phyloP scores from a whole-genome alignment of 1,140 invertebrate genomes.

The Megalopta genalis region DNA sequence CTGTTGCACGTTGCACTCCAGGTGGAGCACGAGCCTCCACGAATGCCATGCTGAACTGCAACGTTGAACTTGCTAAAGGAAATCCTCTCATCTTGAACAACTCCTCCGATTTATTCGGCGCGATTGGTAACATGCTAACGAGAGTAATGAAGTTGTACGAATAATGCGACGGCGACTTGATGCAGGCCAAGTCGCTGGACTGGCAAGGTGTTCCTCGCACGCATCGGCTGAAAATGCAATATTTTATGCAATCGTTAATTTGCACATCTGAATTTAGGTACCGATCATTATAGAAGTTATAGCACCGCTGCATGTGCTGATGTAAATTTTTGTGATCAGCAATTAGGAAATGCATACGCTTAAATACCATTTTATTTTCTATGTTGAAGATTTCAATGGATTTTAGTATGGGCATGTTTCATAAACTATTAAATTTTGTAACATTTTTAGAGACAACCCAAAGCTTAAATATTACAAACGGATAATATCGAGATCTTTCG shows the following conservation, averaged over 20 bases:
- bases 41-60: constrained; percentile 89
- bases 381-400: too few species aligned
- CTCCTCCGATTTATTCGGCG: constrained; percentile 84
- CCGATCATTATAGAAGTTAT: too few species aligned
- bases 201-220: constrained; percentile 85
- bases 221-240: constrained; percentile 87
- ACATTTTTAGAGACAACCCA: too few species aligned
- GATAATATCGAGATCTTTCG: too few species aligned
- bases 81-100: constrained; percentile 94
- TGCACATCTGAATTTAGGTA: not conserved
- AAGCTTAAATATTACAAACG: too few species aligned
- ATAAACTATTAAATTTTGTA: too few species aligned
- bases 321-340: too few species aligned
- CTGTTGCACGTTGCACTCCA: constrained; percentile 82
- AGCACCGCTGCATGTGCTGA: too few species aligned
- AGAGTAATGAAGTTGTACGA: constrained; percentile 96
- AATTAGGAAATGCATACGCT: too few species aligned
- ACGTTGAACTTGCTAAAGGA: constrained; percentile 83
- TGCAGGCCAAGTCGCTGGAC: constrained; percentile 85
- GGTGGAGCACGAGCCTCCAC: constrained; percentile 83
- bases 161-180: constrained; percentile 88
- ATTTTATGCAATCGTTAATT: not conserved
- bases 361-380: too few species aligned
- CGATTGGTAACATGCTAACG: constrained; percentile 89
- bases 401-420: too few species aligned